Evolutionary conservation across 1,140 invertebrate species (phyloP).

Genomic region (Zaprionus africanus): DNA sequence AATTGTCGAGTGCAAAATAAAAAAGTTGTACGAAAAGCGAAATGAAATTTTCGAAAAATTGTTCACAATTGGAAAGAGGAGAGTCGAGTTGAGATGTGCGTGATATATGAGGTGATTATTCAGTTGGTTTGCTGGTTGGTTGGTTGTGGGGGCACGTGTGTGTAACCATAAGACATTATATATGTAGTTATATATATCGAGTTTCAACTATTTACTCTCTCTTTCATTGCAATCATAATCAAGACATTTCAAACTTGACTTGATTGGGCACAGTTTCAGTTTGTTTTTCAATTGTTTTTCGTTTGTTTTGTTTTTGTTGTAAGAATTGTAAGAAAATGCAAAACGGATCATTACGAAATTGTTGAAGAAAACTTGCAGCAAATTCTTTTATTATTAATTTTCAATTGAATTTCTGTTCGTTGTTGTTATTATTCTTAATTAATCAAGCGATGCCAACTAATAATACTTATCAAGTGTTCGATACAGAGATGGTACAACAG

Average conservation of each 20-base stretch:
- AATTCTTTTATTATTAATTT: constrained; percentile 26
- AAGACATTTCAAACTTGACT: constrained; percentile 41
- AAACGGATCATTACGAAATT: constrained; percentile 57
- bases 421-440: constrained; percentile 28
- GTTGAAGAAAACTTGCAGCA: constrained; percentile 47
- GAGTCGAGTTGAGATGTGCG: constrained; percentile 2
- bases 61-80: constrained; percentile 27
- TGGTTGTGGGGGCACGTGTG: constrained; percentile 71
- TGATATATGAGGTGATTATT: constrained; percentile 15
- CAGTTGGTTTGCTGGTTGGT: constrained; percentile 16
- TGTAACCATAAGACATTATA: constrained; percentile 84
- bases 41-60: constrained; percentile 58
- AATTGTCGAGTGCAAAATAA: constrained; percentile 25
- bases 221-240: constrained; percentile 23
- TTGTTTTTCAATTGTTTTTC: constrained; percentile 4
- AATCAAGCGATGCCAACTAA: constrained; percentile 82
- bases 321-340: constrained; percentile 65
- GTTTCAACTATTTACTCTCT: constrained; percentile 37
- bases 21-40: constrained; percentile 57
- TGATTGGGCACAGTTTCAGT: constrained; percentile 56
- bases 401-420: background rate
- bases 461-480: constrained; percentile 24
- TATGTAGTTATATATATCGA: constrained; percentile 34
- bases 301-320: constrained; percentile 32
- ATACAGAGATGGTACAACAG: background rate